Evolutionary conservation across 2,888 invertebrate species (phyloP).

Genomic region (Machimus rusticus): DNA sequence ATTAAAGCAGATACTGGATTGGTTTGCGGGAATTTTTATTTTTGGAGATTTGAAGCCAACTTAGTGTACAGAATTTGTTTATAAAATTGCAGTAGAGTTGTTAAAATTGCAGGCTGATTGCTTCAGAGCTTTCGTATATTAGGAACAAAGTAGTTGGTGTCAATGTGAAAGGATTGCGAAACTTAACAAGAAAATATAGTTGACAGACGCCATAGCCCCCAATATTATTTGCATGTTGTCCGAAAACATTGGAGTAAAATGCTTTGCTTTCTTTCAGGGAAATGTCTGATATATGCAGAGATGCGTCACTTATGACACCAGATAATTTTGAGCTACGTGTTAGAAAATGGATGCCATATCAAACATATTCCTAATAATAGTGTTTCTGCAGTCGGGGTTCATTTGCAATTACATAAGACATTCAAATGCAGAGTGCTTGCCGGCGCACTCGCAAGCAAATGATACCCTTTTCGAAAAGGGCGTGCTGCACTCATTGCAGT

Average conservation of each 20-base stretch:
- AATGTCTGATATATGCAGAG: background rate
- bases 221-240: background rate
- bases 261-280: background rate
- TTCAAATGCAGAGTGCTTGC: background rate
- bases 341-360: conserved; percentile 62
- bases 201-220: background rate
- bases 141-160: background rate
- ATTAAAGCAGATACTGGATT: background rate
- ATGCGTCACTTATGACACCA: conserved; percentile 53
- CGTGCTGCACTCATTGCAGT: background rate
- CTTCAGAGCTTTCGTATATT: background rate
- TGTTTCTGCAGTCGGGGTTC: conserved; percentile 47
- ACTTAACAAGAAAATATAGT: background rate
- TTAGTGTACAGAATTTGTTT: background rate
- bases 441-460: background rate
- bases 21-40: background rate
- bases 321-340: conserved; percentile 57
- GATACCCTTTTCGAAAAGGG: background rate
- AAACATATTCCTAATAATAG: conserved; percentile 61
- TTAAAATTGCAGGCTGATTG: background rate
- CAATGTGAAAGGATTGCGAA: background rate
- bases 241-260: background rate
- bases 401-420: background rate
- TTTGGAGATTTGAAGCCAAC: background rate
- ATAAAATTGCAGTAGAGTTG: background rate